Base-by-base conservation (phyloP, 2,113 vertebrate species). In the Lathamus discolor region DNA sequence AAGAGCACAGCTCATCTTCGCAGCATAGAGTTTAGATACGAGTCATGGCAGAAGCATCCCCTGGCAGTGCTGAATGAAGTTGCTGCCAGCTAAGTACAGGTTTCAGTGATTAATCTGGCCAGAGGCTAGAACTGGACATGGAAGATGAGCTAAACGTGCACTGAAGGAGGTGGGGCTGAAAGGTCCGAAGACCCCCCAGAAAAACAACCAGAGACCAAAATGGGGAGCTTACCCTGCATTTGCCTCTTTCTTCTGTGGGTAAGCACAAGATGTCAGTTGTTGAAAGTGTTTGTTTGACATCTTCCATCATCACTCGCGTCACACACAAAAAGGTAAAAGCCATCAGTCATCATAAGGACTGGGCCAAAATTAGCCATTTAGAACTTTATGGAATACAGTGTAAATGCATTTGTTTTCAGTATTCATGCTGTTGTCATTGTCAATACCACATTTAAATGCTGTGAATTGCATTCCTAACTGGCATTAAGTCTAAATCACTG, bases 41-140 rank as follows among this genome's bases (percentile, higher is more conserved):
- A 63, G 51, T 95, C 94, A 95, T 46, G 64, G 63, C 43, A 83
- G 75, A 95, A 91, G 54, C 63, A 94, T 94, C 31, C n/a, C 41
- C 51, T 94, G 87, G 83, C 92, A 95, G 7, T 13, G 33, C 33
- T 55, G 64, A 67, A 74, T 13, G 43, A 75, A 90, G 43, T 61
- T 75, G n/a, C 79, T 90, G 92, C 76, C 94, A 96, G 49, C 29
- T 31, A n/a, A 83, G 41, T 14, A 63, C 33, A 74, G 72, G 77
- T 93, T 83, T 93, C 92, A 92, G 67, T 63, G 28, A n/a, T 29
- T 37, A 24, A 51, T 61, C 76, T 84, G 61, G 62, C 10, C 54
- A 31, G n/a, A 29, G 59, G 17, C 74, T 92, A 52, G 49, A 90
- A 74, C 0, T 86, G 72, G 49, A 48, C 17, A 52, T 16, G 70